Evolutionary conservation across 1,140 invertebrate genomes (phyloP), one percentile per base, ranked within the genome.

Genomic region (Xylocopa sonorina): DNA sequence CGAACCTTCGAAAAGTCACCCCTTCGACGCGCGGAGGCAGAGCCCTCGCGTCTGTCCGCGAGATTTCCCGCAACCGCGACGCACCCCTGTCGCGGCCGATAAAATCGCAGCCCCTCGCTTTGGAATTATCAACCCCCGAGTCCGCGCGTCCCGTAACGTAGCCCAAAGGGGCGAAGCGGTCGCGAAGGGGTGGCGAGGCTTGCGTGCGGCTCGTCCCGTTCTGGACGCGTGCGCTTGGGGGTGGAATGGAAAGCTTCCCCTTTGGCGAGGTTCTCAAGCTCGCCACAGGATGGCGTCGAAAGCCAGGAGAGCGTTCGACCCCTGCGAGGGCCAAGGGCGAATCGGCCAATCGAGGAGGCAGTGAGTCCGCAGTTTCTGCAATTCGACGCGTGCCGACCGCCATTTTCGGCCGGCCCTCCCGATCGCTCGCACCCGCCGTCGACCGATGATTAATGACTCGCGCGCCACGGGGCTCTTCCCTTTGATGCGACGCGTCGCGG

Each of bases 271-370:
- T 90, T 90, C 77, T 57, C 6, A 32, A 71, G 48, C 58, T 81
- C 69, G 27, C 58, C 85, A 87, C 48, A 80, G 89, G 91, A 92
- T 92, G 91, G 88, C 90, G 88, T 88, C 87, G 51, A 48, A 21
- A 72, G 41, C 68, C n/a, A n/a, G n/a, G 68, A 41, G n/a, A 46
- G 29, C 29, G 57, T 63, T 82, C 72, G 76, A 82, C 80, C 83
- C 83, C 50, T 58, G 27, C 50, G 34, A 75, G 50, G 34, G 41
- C 75, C 53, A 82, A 86, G 76, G 60, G 67, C 71, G 79, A 84
- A 73, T 77, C 82, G 84, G 80, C 84, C 84, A 85, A 86, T 86
- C 81, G 75, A 57, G 80, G 63, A 64, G 48, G 58, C 53, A 60
- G 12, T 16, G 72, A 48, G 78, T 60, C 60, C 50, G 50, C 66